Conservation (phyloP, 2,797 vertebrate species). For the Anguilla obscura region DNA sequence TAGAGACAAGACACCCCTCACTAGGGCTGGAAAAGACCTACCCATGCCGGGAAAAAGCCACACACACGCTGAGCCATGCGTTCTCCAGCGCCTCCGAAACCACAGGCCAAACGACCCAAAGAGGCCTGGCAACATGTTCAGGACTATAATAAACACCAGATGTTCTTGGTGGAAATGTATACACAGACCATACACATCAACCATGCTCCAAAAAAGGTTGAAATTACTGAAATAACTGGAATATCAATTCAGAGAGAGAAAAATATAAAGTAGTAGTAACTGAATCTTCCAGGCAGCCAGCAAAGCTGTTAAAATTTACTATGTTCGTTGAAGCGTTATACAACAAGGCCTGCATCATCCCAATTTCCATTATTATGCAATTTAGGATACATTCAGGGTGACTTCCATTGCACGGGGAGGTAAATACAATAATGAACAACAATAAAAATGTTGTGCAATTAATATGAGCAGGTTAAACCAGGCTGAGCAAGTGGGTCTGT, state of each 20-base stretch:
- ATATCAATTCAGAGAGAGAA: constrained; percentile 28
- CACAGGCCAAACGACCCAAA: constrained; percentile 68
- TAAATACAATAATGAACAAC: constrained; percentile 6
- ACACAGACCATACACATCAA: constrained; percentile 68
- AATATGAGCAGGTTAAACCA: neutral
- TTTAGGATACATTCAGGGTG: neutral
- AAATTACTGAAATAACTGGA: constrained; percentile 23
- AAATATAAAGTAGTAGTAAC: constrained; percentile 14
- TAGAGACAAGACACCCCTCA: constrained; percentile 23
- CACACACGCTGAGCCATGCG: constrained; percentile 54
- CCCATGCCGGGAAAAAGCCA: constrained; percentile 41
- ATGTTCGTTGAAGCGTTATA: constrained; percentile 17
- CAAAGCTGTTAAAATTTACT: neutral
- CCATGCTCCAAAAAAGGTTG: constrained; percentile 60
- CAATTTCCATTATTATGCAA: neutral
- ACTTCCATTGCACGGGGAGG: neutral
- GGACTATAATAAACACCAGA: constrained; percentile 78
- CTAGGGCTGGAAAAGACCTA: constrained; percentile 23
- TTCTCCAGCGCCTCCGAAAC: constrained; percentile 63
- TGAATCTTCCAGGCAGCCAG: constrained; percentile 14
- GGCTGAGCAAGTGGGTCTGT: neutral
- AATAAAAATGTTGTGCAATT: neutral
- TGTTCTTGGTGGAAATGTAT: constrained; percentile 73
- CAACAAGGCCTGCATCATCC: neutral
- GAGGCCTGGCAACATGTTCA: constrained; percentile 65